Conservation (phyloP, 1,140 invertebrate genomes). For the Euglossa dilemma region DNA sequence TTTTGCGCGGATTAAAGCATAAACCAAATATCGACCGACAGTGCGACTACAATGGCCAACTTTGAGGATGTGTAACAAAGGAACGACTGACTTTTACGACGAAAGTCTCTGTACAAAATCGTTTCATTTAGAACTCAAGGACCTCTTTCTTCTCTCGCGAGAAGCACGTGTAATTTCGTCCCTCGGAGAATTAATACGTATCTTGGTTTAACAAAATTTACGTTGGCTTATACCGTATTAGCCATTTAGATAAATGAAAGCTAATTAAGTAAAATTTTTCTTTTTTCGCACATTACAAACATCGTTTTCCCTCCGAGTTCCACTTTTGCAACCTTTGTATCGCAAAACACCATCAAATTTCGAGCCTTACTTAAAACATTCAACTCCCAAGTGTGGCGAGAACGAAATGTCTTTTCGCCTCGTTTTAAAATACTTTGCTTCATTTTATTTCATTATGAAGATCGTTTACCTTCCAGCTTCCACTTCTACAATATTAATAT, state of each 20-base stretch:
- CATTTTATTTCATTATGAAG: too few species aligned
- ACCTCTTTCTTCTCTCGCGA: not conserved
- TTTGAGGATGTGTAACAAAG: not conserved
- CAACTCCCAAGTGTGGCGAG: too few species aligned
- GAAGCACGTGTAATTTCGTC: not conserved
- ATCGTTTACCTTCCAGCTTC: too few species aligned
- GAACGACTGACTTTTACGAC: not conserved
- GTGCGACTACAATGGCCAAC: not conserved
- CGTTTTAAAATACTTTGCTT: too few species aligned
- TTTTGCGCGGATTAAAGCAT: not conserved
- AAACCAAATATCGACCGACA: not conserved
- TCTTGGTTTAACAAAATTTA: not conserved
- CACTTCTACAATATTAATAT: too few species aligned
- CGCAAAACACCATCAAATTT: too few species aligned
- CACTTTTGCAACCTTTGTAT: too few species aligned
- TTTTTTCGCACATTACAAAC: too few species aligned
- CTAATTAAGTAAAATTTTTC: too few species aligned
- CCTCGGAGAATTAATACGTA: not conserved
- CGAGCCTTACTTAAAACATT: too few species aligned
- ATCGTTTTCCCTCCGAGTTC: too few species aligned
- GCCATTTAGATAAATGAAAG: not conserved
- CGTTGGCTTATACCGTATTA: not conserved
- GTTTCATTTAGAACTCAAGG: not conserved
- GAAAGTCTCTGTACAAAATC: not conserved
- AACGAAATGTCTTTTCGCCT: too few species aligned